A percentile compares a stretch with the other conserved stretches of the same genome.
Conservation (phyloP, 2,113 vertebrate species). For the Rhinopomastus cyanomelas region DNA sequence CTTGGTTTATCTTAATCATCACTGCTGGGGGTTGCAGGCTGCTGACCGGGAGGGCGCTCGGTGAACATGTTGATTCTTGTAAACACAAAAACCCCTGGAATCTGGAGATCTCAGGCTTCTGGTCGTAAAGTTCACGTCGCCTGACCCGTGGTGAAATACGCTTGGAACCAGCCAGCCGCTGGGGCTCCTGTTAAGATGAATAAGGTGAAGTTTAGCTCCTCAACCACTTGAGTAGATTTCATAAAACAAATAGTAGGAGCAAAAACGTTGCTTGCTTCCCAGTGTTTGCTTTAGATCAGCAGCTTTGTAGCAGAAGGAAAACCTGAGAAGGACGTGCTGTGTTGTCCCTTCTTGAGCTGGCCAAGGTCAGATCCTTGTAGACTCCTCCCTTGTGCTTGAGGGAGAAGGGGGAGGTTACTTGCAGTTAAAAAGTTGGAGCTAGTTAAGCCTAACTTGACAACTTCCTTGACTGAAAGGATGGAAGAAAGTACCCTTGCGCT, state of each 20-base stretch:
- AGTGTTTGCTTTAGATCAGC: not conserved
- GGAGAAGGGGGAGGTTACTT: not conserved
- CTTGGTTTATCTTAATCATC: not conserved
- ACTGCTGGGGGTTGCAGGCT: not conserved
- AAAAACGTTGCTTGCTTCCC: not conserved
- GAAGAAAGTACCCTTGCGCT: not conserved
- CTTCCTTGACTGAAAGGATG: slow-evolving; percentile 4
- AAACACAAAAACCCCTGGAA: not conserved
- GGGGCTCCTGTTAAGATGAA: not conserved
- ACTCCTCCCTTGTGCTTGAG: not conserved
- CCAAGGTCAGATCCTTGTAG: not conserved
- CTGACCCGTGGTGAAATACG: not conserved
- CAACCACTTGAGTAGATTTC: not conserved
- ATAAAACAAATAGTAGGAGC: not conserved
- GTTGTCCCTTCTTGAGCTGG: not conserved
- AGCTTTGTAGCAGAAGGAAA: not conserved
- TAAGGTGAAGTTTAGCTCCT: not conserved
- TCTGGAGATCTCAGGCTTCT: not conserved
- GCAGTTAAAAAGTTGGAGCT: not conserved
- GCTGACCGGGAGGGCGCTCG: not conserved
- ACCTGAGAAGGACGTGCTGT: not conserved
- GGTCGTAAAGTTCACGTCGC: not conserved
- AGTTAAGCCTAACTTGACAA: slow-evolving; percentile 1
- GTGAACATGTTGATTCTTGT: not conserved
- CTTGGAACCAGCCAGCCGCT: too few relatives aligned